phyloP scores from a whole-genome alignment of 2,113 vertebrate species.

The Leucoraja erinaceus region DNA sequence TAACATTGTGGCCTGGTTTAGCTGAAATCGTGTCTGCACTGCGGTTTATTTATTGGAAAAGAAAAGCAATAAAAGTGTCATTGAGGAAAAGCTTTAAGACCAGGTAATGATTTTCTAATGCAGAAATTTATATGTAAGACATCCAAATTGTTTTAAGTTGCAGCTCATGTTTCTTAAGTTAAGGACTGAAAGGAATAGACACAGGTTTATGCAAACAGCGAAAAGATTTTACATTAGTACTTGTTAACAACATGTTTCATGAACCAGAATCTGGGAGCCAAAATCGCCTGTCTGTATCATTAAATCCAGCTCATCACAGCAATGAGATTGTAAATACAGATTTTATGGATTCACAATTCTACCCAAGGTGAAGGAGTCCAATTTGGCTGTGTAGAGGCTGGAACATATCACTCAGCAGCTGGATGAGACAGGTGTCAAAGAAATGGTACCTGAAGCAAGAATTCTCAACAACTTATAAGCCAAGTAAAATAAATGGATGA shows the following conservation, averaged over 20 bases:
- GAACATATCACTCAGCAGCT: background rate
- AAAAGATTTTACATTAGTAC: background rate
- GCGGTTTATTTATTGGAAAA: background rate
- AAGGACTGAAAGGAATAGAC: background rate
- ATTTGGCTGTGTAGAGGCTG: background rate
- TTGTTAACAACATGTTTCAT: background rate
- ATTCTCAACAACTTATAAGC: background rate
- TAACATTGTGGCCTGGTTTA: background rate
- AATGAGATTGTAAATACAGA: background rate
- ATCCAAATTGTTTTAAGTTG: background rate
- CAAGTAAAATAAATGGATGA: background rate
- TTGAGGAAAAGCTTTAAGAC: background rate
- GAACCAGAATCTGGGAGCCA: background rate
- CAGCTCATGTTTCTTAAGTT: constrained; percentile 30
- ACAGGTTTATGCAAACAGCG: background rate
- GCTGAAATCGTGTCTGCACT: background rate
- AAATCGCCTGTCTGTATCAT: background rate
- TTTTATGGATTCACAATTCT: background rate
- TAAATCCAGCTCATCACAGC: background rate
- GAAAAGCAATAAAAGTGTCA: background rate
- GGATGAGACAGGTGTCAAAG: background rate
- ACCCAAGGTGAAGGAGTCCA: background rate
- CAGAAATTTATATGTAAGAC: background rate
- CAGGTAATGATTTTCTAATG: background rate
- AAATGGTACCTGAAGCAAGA: background rate